These are phyloP conservation scores for Bombus confusus DNA, from an alignment of 1,140 invertebrate species.

Conservation along the genomic window DNA sequence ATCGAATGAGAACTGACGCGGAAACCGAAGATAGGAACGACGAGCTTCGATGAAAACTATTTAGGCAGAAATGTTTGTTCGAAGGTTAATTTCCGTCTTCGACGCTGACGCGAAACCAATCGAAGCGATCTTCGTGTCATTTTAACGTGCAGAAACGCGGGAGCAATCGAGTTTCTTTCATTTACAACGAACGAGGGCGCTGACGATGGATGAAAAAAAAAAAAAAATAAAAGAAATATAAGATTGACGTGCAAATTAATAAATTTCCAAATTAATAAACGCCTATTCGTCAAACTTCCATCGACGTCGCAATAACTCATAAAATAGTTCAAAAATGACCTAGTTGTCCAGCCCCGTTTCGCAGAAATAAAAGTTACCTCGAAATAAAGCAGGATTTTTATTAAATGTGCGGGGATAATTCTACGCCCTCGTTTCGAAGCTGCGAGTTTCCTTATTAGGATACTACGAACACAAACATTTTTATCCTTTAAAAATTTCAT, in stretches of 20 bases:
- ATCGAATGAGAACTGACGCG: constrained; percentile 47
- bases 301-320: constrained; percentile 4
- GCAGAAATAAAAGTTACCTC: constrained; percentile 10
- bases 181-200: background rate
- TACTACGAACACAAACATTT: constrained; percentile 17
- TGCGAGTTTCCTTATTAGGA: constrained; percentile 1
- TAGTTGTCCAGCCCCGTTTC: background rate
- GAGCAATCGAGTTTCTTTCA: background rate
- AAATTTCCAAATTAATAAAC: background rate
- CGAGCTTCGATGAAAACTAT: constrained; percentile 44
- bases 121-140: constrained; percentile 22
- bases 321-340: constrained; percentile 25
- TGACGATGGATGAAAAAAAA: too few relatives aligned
- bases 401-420: constrained; percentile 25
- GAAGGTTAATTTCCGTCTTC: constrained; percentile 62
- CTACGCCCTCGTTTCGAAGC: background rate
- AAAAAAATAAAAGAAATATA: background rate
- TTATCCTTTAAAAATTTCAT: background rate
- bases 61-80: constrained; percentile 62
- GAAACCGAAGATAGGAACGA: constrained; percentile 58
- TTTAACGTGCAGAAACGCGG: background rate
- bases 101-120: background rate
- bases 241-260: constrained; percentile 18
- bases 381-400: constrained; percentile 25
- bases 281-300: background rate